A percentile compares a stretch with the other conserved stretches of the same genome.
Conservation (phyloP, 2,113 vertebrate species). For the Mystacornis crossleyi region DNA sequence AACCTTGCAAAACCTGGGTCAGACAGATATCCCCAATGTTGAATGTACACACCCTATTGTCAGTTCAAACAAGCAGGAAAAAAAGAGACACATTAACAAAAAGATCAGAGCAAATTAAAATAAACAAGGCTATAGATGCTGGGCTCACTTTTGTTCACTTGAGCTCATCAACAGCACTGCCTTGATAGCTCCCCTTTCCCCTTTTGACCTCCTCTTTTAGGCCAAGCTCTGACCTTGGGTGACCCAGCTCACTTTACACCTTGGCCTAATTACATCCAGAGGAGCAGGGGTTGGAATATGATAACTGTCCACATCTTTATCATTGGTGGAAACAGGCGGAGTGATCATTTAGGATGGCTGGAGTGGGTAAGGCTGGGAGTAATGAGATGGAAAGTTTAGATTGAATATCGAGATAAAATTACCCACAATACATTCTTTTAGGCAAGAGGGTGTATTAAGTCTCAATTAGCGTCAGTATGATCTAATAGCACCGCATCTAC, state of each 20-base stretch:
- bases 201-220: not conserved
- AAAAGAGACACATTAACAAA: not conserved
- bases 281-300: not conserved
- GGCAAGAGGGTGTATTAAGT: conserved; percentile 2
- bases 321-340: not conserved
- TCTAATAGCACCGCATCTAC: not conserved
- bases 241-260: conserved; percentile 11
- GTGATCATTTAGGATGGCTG: not conserved
- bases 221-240: not conserved
- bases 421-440: conserved; percentile 5
- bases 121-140: not conserved
- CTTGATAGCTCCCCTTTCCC: not conserved
- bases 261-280: conserved; percentile 9
- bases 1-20: not conserved
- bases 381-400: conserved; percentile 53
- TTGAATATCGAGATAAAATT: conserved; percentile 41
- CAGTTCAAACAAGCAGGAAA: not conserved
- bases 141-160: not conserved
- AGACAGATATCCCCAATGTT: accelerated
- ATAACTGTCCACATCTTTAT: not conserved
- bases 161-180: not conserved
- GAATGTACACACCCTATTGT: accelerated
- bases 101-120: not conserved
- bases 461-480: conserved; percentile 30
- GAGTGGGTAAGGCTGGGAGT: not conserved